Evolutionary conservation across 2,113 vertebrate species (phyloP).

Genomic region (Perca flavescens): DNA sequence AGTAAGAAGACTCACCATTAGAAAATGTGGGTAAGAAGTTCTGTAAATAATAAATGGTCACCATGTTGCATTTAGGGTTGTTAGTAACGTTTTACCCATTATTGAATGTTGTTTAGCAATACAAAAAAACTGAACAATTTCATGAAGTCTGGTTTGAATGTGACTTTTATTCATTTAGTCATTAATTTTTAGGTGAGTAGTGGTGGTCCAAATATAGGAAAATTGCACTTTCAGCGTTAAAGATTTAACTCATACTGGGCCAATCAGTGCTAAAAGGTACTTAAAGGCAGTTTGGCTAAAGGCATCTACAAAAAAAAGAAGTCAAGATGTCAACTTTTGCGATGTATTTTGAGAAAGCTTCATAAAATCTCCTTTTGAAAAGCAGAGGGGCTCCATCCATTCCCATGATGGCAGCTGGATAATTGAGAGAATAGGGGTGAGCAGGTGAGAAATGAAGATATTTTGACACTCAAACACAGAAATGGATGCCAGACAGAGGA

Average conservation of each 20-base stretch:
- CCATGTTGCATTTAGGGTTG: not conserved
- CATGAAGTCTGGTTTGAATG: not conserved
- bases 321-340: not conserved
- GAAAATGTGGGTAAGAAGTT: not conserved
- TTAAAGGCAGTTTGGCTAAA: not conserved
- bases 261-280: constrained; percentile 1
- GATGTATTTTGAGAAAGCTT: constrained; percentile 21
- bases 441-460: constrained; percentile 11
- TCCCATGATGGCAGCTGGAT: constrained; percentile 22
- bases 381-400: not conserved
- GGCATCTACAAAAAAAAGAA: not conserved
- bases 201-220: not conserved
- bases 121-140: not conserved
- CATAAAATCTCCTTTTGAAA: constrained; percentile 16
- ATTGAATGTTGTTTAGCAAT: not conserved
- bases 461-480: constrained; percentile 21
- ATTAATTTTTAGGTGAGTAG: not conserved
- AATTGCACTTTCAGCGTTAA: not conserved
- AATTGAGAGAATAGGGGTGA: constrained; percentile 24
- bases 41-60: not conserved
- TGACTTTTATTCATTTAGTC: not conserved
- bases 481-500: constrained; percentile 21
- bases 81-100: not conserved
- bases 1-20: not conserved
- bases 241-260: constrained; percentile 1